Evolutionary conservation across 2,888 invertebrate species (phyloP).

Genomic region (Acronicta psi): DNA sequence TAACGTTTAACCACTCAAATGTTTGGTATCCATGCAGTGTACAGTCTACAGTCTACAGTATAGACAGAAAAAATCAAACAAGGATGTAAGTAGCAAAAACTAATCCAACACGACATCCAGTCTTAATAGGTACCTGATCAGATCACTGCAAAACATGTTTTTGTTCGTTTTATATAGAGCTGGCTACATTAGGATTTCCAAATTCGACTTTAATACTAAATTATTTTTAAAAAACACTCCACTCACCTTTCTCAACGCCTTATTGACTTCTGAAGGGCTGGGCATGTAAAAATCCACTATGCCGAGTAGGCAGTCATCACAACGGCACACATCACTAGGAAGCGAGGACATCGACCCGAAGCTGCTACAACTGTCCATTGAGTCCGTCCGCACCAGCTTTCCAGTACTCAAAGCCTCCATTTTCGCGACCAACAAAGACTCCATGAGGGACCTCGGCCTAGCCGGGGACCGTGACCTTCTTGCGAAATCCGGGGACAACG

Average conservation of each 20-base stretch:
- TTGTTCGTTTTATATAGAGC: not conserved
- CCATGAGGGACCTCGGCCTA: constrained; percentile 94
- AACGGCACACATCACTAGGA: constrained; percentile 93
- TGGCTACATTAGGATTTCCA: not conserved
- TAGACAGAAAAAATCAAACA: not conserved
- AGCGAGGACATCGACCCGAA: constrained; percentile 91
- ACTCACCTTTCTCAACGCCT: constrained; percentile 90
- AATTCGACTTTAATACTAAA: not conserved
- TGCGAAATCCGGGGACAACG: constrained; percentile 84
- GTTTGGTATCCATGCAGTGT: not conserved
- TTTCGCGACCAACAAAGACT: constrained; percentile 93
- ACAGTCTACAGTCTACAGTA: not conserved
- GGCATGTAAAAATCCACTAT: constrained; percentile 93
- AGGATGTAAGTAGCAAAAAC: not conserved
- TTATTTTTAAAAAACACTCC: constrained; percentile 14
- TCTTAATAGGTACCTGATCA: not conserved
- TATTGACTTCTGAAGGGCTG: constrained; percentile 85
- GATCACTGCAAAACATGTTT: not conserved
- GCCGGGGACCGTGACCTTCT: constrained; percentile 85
- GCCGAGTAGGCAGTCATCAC: constrained; percentile 95
- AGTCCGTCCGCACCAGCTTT: constrained; percentile 92
- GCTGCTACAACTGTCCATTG: constrained; percentile 93
- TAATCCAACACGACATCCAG: constrained; percentile 1
- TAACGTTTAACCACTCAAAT: not conserved
- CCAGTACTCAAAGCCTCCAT: constrained; percentile 92